Conservation (phyloP, 2,113 vertebrate species). For the Salvelinus fontinalis region DNA sequence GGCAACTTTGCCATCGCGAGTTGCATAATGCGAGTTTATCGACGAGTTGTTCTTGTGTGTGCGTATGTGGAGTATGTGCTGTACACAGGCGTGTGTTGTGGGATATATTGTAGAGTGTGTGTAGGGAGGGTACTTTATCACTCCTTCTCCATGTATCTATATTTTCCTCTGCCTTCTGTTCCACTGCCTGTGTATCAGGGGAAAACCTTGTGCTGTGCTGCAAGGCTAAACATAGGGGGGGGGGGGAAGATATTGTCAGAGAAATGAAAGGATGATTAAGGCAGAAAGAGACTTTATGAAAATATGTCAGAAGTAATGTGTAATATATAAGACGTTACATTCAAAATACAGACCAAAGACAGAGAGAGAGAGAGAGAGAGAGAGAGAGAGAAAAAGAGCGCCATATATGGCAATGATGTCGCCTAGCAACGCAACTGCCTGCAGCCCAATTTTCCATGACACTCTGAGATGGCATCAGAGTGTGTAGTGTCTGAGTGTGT, state of each 20-base stretch:
- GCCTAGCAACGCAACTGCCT: slow-evolving; percentile 72
- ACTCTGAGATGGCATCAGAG: slow-evolving; percentile 49
- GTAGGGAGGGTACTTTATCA: neutral
- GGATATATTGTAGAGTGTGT: slow-evolving; percentile 22
- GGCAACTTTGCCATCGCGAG: neutral
- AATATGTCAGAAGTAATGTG: neutral
- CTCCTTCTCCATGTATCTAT: slow-evolving; percentile 13
- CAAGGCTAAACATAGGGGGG: neutral
- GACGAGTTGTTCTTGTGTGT: no score
- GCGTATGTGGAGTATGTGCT: no score
- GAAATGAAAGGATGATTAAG: neutral
- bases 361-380: slow-evolving; percentile 21
- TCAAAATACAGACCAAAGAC: neutral
- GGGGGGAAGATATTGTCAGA: neutral
- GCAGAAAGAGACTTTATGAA: neutral
- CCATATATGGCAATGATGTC: slow-evolving; percentile 74
- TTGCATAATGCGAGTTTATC: no score
- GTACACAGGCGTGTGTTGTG: no score
- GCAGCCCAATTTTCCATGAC: slow-evolving; percentile 84
- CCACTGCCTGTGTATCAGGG: slow-evolving; percentile 30
- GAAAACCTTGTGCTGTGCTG: slow-evolving; percentile 27
- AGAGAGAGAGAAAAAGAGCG: slow-evolving; percentile 27
- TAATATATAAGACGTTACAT: neutral
- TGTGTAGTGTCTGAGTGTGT: neutral
- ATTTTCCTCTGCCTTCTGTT: slow-evolving; percentile 54